Base-by-base conservation (phyloP, 2,797 vertebrate species). In the Pangasius djambal region DNA sequence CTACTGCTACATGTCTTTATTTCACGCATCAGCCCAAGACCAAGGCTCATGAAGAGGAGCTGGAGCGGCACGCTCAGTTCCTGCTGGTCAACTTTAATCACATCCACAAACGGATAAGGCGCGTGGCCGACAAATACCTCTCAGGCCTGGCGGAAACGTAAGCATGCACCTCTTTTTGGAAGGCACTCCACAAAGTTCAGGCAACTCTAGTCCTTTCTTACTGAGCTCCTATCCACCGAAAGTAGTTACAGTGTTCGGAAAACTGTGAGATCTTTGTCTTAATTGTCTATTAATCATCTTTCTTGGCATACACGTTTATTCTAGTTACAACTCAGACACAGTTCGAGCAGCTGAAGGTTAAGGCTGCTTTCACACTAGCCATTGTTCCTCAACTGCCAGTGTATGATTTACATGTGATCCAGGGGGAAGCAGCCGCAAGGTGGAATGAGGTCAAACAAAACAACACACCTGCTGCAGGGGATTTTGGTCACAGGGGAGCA, bases 101-200 rank as follows among this genome's bases (percentile, higher is more conserved):
- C 92, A 99, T 97, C 87, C 98, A 99, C 95, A 99, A 99, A 94
- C 97, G 98, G 92, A 99, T 99, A 92, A 96, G 99, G 88, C 96
- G 99, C 91, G 98, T 99, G 87, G 98, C 99, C 0, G 99, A 99
- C 94, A 99, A 99, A 94, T 99, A 99, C 90, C 96, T 99, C 6
- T 99, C 99, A 44, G 97, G 98, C 69, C 95, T 99, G 92, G 99
- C 99, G 69, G 99, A 99, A 93, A 98, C 97, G 99, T 99, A 90
- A 96, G 98, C 44, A 40, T 86, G 69, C 31, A 55, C 7, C 8
- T 52, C 1, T 1, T n/a, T 6, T 6, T 8, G 25, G 15, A 57
- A 55, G 34, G 77, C 25, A 31, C 75, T 52, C 28, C 48, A 78
- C 1, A 5, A 4, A 70, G 31, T 67, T 67, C 65, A 63, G 65